phyloP scores from a whole-genome alignment of 2,113 vertebrate species.

The Cavia porcellus region DNA sequence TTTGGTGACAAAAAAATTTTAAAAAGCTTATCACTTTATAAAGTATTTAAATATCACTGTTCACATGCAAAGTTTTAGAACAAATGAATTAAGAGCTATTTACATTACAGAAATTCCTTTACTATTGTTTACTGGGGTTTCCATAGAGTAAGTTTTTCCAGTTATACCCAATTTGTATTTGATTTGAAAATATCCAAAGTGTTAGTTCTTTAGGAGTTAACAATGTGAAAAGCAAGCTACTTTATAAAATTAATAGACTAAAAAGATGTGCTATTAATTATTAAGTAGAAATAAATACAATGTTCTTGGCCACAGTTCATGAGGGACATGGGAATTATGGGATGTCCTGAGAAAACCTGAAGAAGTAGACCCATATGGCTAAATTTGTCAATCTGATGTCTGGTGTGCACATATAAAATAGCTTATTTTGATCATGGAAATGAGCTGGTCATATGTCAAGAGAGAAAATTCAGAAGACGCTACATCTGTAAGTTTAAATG shows the following conservation, averaged over 20 bases:
- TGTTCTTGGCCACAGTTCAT: not conserved
- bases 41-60: not conserved
- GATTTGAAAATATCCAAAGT: constrained; percentile 19
- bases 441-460: not conserved
- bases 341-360: constrained; percentile 16
- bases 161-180: constrained; percentile 29
- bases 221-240: constrained; percentile 20
- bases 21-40: constrained; percentile 17
- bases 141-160: not conserved
- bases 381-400: not conserved
- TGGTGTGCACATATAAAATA: not conserved
- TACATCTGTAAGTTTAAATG: not conserved
- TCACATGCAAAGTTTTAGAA: not conserved
- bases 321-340: not conserved
- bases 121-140: not conserved
- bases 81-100: not conserved
- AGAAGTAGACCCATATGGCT: not conserved
- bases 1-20: not conserved
- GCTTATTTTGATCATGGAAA: constrained; percentile 24
- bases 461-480: constrained; percentile 33
- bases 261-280: not conserved
- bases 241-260: not conserved
- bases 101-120: not conserved
- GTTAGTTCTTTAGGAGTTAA: not conserved
- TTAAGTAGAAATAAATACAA: not conserved